Conservation (phyloP, 2,113 vertebrate genomes). For the Lepus americanus region DNA sequence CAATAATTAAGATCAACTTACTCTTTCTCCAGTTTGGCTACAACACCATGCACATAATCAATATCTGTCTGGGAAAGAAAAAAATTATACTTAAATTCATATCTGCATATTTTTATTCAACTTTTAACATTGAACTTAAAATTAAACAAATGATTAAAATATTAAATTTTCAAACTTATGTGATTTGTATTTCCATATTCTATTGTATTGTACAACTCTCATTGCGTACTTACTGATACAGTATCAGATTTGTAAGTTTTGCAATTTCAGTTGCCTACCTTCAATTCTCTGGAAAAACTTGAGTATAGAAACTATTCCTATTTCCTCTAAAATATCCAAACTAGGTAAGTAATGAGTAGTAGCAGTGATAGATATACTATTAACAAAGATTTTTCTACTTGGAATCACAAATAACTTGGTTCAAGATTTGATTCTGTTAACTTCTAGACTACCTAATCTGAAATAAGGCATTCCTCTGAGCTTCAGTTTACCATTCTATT, state of each 20-base stretch:
- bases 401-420: not conserved
- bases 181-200: not conserved
- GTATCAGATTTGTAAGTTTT: not conserved
- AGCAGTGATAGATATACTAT: not conserved
- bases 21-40: slow-evolving; percentile 96
- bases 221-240: not conserved
- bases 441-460: not conserved
- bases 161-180: not conserved
- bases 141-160: slow-evolving; percentile 9
- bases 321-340: slow-evolving; percentile 6
- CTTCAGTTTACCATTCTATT: not conserved
- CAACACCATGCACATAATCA: slow-evolving; percentile 95
- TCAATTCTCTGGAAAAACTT: slow-evolving; percentile 17
- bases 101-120: slow-evolving; percentile 44
- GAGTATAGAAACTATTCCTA: not conserved
- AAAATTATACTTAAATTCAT: slow-evolving; percentile 56
- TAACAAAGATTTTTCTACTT: not conserved
- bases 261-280: not conserved
- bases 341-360: not conserved
- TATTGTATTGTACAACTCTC: not conserved
- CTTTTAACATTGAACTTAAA: slow-evolving; percentile 17
- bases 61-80: slow-evolving; percentile 92
- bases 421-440: not conserved
- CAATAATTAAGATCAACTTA: slow-evolving; percentile 87
- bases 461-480: not conserved